Percentiles rank a stretch among this genome's conserved stretches.
Evolutionary conservation across 2,113 vertebrate species (phyloP).

Genomic region (Scomber japonicus): DNA sequence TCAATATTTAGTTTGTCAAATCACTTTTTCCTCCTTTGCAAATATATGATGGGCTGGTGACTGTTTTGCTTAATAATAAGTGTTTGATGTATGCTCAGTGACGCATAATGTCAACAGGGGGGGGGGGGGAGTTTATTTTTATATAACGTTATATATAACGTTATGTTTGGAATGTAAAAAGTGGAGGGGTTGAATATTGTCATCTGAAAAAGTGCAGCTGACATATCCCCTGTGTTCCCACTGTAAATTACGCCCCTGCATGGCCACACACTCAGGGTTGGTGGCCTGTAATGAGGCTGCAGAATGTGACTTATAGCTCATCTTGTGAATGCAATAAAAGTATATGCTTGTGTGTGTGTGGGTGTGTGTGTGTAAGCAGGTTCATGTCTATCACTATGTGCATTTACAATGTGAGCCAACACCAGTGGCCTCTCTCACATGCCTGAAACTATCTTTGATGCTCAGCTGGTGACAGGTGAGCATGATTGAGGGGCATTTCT

Average conservation of each 20-base stretch:
- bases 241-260: background rate
- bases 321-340: constrained; percentile 50
- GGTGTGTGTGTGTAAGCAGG: background rate
- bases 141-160: too few species aligned
- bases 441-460: constrained; percentile 13
- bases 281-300: constrained; percentile 53
- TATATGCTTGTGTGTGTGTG: background rate
- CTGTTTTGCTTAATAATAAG: too few species aligned
- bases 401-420: constrained; percentile 6
- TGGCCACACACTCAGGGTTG: constrained; percentile 38
- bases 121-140: too few species aligned
- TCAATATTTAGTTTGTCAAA: too few species aligned
- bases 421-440: constrained; percentile 5
- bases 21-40: too few species aligned
- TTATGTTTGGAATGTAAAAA: too few species aligned
- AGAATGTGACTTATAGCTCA: constrained; percentile 52
- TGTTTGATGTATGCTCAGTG: too few species aligned
- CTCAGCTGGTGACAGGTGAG: constrained; percentile 49
- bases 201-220: too few species aligned
- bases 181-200: too few species aligned
- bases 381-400: constrained; percentile 23
- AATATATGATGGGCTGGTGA: too few species aligned
- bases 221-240: too few species aligned
- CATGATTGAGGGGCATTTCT: constrained; percentile 59
- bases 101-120: too few species aligned